Percentiles rank a stretch among this genome's conserved stretches.
Evolutionary conservation across 2,113 vertebrate species (phyloP).

Genomic region (Parotia lawesii): DNA sequence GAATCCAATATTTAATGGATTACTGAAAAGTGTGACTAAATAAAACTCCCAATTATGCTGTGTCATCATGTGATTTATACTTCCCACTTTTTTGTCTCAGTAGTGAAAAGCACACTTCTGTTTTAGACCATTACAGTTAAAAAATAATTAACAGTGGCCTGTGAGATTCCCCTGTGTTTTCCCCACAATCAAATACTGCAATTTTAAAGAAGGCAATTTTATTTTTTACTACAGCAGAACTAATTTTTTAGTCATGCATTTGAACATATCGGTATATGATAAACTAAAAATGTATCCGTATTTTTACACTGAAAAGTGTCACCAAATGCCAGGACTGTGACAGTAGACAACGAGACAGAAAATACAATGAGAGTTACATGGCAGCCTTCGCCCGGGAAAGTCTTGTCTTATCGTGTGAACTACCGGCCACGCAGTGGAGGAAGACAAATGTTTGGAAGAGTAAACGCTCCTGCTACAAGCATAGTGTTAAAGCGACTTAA

Average conservation of each 20-base stretch:
- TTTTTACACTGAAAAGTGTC: slow-evolving; percentile 76
- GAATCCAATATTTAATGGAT: background rate
- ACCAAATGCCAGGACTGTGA: slow-evolving; percentile 72
- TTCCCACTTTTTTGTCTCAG: background rate
- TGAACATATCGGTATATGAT: background rate
- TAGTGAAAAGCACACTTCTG: background rate
- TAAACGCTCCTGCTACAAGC: slow-evolving; percentile 73
- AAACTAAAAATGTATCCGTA: slow-evolving; percentile 16
- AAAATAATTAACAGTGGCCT: background rate
- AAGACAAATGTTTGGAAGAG: slow-evolving; percentile 77
- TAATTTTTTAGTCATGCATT: background rate
- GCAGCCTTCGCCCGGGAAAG: slow-evolving; percentile 83
- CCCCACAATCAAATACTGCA: background rate
- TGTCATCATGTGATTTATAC: background rate
- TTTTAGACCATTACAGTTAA: background rate
- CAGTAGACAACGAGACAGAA: slow-evolving; percentile 86
- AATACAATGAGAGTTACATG: slow-evolving; percentile 84
- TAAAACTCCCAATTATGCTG: background rate
- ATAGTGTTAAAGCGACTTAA: slow-evolving; percentile 83
- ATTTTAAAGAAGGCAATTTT: background rate
- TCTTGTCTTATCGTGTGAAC: slow-evolving; percentile 84
- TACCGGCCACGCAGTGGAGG: slow-evolving; percentile 77
- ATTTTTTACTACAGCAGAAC: background rate
- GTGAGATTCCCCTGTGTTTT: background rate
- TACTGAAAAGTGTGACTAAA: background rate